Evolutionary conservation across 2,113 vertebrate species (phyloP).

Genomic region (Rhodinocichla rosea): DNA sequence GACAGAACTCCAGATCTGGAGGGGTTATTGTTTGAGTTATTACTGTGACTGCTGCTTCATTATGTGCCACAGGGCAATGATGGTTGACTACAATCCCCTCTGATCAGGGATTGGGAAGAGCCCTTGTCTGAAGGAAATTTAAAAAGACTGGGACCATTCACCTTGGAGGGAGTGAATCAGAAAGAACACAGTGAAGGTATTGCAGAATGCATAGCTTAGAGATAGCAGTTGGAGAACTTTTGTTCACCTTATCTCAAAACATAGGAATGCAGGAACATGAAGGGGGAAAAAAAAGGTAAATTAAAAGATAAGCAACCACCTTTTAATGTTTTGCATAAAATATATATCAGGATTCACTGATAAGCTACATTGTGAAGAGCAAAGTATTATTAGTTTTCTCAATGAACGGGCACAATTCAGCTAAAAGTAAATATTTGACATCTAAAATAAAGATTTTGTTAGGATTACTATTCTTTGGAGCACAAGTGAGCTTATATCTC

Average conservation of each 20-base stretch:
- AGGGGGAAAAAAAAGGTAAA: background rate
- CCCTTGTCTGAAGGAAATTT: background rate
- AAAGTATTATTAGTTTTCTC: background rate
- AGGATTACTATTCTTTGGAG: background rate
- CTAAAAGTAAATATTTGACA: constrained; percentile 27
- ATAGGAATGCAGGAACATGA: background rate
- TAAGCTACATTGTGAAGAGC: background rate
- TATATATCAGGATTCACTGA: background rate
- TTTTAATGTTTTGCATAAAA: background rate
- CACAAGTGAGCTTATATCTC: background rate
- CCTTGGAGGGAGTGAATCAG: background rate
- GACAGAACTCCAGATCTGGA: background rate
- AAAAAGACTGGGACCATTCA: background rate
- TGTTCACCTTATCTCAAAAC: constrained; percentile 22
- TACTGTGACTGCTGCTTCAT: background rate
- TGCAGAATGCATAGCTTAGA: background rate
- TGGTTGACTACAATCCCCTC: background rate
- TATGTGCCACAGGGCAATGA: background rate
- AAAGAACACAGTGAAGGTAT: background rate
- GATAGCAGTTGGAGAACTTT: background rate
- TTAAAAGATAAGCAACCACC: background rate
- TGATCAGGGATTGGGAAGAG: background rate
- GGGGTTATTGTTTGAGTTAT: background rate
- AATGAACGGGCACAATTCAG: background rate
- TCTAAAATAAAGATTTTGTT: background rate